Conservation (phyloP, 2,888 invertebrate genomes). For the Gerris lacustris region DNA sequence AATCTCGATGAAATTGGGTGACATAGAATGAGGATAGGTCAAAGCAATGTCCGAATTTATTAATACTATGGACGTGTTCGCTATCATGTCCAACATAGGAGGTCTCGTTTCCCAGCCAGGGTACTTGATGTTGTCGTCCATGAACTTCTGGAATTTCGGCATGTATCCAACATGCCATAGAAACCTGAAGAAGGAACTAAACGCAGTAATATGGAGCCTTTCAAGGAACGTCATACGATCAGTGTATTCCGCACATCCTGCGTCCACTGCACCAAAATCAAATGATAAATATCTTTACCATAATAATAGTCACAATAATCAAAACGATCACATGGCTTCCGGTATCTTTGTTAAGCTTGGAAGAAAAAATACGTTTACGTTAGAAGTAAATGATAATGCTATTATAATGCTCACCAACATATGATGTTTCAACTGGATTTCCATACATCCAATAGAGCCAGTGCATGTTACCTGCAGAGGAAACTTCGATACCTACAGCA, state of each 20-base stretch:
- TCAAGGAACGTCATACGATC: slow-evolving; percentile 17
- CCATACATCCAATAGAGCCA: not conserved
- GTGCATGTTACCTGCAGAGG: slow-evolving; percentile 7
- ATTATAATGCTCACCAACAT: not conserved
- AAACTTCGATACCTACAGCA: slow-evolving; percentile 5
- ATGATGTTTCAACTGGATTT: not conserved
- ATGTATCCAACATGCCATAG: slow-evolving; percentile 13
- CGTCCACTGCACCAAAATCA: not conserved
- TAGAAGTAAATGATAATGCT: too few species aligned
- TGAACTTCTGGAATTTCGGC: slow-evolving; percentile 12
- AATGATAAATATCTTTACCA: too few species aligned
- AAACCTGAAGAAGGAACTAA: not conserved
- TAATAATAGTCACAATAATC: too few species aligned
- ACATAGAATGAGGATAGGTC: slow-evolving; percentile 55
- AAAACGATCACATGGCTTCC: too few species aligned
- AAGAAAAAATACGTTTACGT: too few species aligned
- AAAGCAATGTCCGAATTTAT: slow-evolving; percentile 23
- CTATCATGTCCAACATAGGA: slow-evolving; percentile 20
- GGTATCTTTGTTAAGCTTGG: too few species aligned
- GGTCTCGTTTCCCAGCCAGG: slow-evolving; percentile 21
- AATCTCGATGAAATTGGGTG: slow-evolving; percentile 46
- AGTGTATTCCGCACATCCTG: slow-evolving; percentile 9
- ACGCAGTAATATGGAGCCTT: slow-evolving; percentile 16
- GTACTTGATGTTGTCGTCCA: slow-evolving; percentile 18
- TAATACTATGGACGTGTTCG: slow-evolving; percentile 24